Evolutionary conservation across 2,113 vertebrate genomes (phyloP), one percentile per base, ranked within the genome.

Genomic region (Rynchops niger): DNA sequence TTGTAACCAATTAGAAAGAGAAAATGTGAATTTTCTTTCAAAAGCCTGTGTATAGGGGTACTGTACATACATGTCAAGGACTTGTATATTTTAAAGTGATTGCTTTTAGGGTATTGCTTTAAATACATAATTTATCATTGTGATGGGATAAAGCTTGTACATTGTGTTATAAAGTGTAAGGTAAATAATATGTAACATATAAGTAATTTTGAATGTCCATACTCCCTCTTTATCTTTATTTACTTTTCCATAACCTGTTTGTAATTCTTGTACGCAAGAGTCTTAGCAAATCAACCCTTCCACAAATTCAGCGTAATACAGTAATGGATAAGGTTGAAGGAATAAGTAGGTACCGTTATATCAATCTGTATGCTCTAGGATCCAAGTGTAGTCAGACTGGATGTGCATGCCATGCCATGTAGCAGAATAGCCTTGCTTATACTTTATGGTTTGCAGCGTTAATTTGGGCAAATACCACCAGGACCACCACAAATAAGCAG

Each of bases 321-420:
- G 9, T 8, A 20, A 55, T n/a, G 23, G 27, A 15, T 5, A 11
- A 30, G 8, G 12, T 11, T 55, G 45, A 49, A 36, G 58, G 50
- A 62, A 49, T 25, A 12, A 12, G 56, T 2, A 80, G 43, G 5
- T 71, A 65, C n/a, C 12, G 0, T 27, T 5, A 1, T 42, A 58
- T 30, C 38, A 23, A 0, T 32, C 30, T 21, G 5, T 6, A 5
- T 2, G 2, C 12, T 34, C 34, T 52, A 4, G 52, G 34, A 50
- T n/a, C 34, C 15, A 14, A 15, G 10, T 3, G 0, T 8, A 2
- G 45, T 62, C 0, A 0, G n/a, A 12, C 1, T 36, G 55, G 34
- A 8, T 4, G 18, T 27, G 26, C 15, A 1, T 23, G 15, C 9
- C 14, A 1, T 21, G 19, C 9, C 22, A 0, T 5, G 17, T 55